Base-by-base conservation (phyloP, 2,797 vertebrate species). In the Amniataba percoides region DNA sequence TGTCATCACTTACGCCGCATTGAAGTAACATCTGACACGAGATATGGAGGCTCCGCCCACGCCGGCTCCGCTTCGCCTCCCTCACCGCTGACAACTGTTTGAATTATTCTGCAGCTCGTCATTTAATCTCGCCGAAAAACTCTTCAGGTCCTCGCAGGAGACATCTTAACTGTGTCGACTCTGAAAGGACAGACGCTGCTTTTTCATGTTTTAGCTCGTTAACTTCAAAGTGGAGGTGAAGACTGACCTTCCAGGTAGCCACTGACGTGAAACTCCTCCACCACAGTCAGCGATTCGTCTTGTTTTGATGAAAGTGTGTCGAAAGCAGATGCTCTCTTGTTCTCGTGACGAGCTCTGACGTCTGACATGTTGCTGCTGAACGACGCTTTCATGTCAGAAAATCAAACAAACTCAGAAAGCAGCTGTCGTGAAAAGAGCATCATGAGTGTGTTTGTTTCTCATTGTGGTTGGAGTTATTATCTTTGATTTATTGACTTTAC, bases 171-270 rank as follows among this genome's bases (percentile, higher is more conserved):
- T 23, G 56, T 31, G 42, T 51, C 75, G 56, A 40, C 42, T 34
- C 7, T 27, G 55, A 34, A 16, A 77, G 34, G 34, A 63, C 61
- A 58, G 14, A 57, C 27, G 19, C 49, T 19, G 39, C 73, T 65
- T 73, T 31, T 73, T 81, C 34, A 63, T 67, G 60, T 56, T 81
- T 68, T 9, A 46, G 51, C 69, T 77, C 56, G 77, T 74, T 74
- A 69, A 58, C 62, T 80, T 82, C 34, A 74, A 66, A 45, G 48
- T 16, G 27, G 5, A 31, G 5, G 27, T 49, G 45, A 1, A 13
- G 40, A 55, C 13, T 55, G 80, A 73, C 61, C 68, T 55, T 39
- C 25, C 34, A 7, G 34, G 34, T 7, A 7, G 34, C 34, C 34
- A 9, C 8, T 5, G 11, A 39, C 31, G 39, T n/a, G 14, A 65